These are phyloP conservation scores for Ceyx margarethae DNA, from an alignment of 2,113 vertebrate genomes.

Conservation along the genomic window DNA sequence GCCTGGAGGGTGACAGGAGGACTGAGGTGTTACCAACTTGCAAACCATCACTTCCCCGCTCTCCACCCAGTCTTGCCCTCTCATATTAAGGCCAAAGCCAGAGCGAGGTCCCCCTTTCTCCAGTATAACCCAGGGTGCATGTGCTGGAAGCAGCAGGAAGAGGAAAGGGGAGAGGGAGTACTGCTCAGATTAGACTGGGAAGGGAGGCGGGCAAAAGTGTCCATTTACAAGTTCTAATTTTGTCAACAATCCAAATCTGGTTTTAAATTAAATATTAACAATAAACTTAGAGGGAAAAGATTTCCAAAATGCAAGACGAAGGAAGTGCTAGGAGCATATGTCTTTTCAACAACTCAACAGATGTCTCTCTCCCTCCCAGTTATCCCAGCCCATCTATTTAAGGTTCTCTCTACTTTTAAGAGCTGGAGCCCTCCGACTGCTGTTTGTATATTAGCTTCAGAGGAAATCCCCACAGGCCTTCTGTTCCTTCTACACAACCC, in stretches of 20 bases:
- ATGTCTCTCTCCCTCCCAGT: constrained; percentile 30
- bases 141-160: background rate
- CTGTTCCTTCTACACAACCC: constrained; percentile 16
- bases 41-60: background rate
- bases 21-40: background rate
- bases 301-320: constrained; percentile 54
- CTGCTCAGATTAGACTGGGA: background rate
- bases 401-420: constrained; percentile 15
- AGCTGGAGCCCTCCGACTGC: background rate
- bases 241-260: constrained; percentile 52
- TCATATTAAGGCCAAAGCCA: background rate
- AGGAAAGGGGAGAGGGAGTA: background rate
- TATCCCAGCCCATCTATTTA: constrained; percentile 49
- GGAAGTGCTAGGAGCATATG: constrained; percentile 40
- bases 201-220: background rate
- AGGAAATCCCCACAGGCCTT: constrained; percentile 32
- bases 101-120: background rate
- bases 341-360: constrained; percentile 62
- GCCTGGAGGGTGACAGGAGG: background rate
- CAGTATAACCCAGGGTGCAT: background rate
- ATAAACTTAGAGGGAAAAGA: constrained; percentile 40
- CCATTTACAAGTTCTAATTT: constrained; percentile 32
- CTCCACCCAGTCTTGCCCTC: background rate
- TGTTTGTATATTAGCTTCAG: constrained; percentile 10
- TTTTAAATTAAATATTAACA: constrained; percentile 63